Evolutionary conservation across 2,797 vertebrate species (phyloP).

Genomic region (Todus mexicanus): DNA sequence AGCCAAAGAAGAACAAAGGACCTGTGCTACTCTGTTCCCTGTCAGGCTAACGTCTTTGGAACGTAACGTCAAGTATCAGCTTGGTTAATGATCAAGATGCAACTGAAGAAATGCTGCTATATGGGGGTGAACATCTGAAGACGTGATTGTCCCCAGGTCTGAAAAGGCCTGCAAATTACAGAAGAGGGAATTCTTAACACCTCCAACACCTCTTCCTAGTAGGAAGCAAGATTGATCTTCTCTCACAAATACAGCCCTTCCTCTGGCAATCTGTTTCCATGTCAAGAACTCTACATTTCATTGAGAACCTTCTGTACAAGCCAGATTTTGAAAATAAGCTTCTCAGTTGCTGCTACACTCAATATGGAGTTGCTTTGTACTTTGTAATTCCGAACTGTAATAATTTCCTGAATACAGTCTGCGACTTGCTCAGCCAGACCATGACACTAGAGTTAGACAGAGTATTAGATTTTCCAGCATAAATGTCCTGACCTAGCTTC

Average conservation of each 20-base stretch:
- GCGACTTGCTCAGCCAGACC: background rate
- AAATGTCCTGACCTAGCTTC: background rate
- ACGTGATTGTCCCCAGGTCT: background rate
- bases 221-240: background rate
- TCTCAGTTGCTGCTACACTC: background rate
- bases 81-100: background rate
- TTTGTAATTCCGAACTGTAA: background rate
- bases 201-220: background rate
- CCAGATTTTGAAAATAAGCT: background rate
- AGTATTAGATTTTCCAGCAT: background rate
- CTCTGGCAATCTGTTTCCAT: background rate
- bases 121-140: background rate
- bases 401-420: background rate
- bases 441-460: background rate
- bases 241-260: background rate
- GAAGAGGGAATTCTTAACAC: background rate
- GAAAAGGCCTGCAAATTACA: background rate
- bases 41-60: background rate
- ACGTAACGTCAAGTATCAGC: fast-evolving
- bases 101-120: background rate
- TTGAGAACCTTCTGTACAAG: background rate
- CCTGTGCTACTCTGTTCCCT: background rate
- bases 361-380: background rate
- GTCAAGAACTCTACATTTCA: background rate
- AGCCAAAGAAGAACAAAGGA: background rate